Evolutionary conservation across 2,113 vertebrate species (phyloP).

Genomic region (Opisthocomus hoazin): DNA sequence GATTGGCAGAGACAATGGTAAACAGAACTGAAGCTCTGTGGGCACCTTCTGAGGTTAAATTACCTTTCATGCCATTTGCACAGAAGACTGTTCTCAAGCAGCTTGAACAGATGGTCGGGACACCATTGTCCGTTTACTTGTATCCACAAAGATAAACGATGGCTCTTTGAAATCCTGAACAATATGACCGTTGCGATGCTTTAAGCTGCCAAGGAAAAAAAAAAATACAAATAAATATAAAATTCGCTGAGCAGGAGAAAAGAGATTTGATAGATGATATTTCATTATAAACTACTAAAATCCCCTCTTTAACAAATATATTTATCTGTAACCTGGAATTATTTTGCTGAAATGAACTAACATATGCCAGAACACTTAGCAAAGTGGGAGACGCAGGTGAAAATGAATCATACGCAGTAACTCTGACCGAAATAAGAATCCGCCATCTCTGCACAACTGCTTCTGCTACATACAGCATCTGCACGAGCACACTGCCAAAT

Average conservation of each 20-base stretch:
- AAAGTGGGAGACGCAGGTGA: neutral
- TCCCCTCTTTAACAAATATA: neutral
- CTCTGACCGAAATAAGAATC: neutral
- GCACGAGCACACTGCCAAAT: neutral
- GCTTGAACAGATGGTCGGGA: slow-evolving; percentile 7
- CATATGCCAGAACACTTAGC: neutral
- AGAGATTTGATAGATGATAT: neutral
- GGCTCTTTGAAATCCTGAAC: slow-evolving; percentile 17
- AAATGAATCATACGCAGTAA: neutral
- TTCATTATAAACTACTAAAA: neutral
- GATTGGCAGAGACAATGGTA: slow-evolving; percentile 16
- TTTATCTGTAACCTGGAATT: neutral
- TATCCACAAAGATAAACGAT: slow-evolving; percentile 33
- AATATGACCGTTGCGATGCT: neutral
- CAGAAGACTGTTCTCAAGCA: slow-evolving; percentile 37
- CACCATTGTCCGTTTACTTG: slow-evolving; percentile 21
- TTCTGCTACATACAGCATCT: neutral
- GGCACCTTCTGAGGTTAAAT: slow-evolving; percentile 38
- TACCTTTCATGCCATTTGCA: slow-evolving; percentile 53
- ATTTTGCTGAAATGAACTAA: neutral
- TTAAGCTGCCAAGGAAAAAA: slow-evolving; percentile 11
- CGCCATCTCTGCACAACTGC: neutral
- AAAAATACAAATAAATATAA: neutral
- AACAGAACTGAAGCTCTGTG: slow-evolving; percentile 39
- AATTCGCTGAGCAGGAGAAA: neutral